phyloP scores from a whole-genome alignment of 1,140 invertebrate species.

The Panulirus ornatus region DNA sequence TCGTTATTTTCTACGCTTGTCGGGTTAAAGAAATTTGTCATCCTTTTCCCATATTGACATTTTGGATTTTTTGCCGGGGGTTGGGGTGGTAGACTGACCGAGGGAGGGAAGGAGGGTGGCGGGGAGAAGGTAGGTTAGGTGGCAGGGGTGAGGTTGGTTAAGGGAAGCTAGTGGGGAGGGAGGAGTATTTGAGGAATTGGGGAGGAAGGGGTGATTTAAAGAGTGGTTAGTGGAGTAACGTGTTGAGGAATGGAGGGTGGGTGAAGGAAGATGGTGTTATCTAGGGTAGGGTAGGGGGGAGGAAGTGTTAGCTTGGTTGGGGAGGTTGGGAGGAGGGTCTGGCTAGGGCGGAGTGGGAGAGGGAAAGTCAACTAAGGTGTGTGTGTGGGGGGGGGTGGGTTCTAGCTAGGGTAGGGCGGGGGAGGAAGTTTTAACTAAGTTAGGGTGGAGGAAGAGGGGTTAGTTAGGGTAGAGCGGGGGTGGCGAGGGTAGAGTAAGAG shows the following conservation, averaged over 20 bases:
- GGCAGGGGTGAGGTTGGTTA: not conserved
- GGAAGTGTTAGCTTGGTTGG: too few relatives aligned
- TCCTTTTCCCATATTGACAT: conserved; percentile 64
- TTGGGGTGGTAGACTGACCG: conserved; percentile 4
- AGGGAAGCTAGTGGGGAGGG: conserved; percentile 28
- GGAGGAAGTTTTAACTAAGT: too few relatives aligned
- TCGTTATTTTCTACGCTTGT: conserved; percentile 57
- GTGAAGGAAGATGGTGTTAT: too few relatives aligned
- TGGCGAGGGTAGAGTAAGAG: too few relatives aligned
- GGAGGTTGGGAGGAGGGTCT: too few relatives aligned
- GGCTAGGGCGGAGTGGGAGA: too few relatives aligned
- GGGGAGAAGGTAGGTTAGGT: not conserved
- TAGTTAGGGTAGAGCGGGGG: too few relatives aligned
- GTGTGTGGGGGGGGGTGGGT: too few relatives aligned
- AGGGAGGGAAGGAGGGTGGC: conserved; percentile 6
- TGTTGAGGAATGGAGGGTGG: not conserved
- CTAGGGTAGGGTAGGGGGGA: not conserved
- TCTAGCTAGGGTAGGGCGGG: too few relatives aligned
- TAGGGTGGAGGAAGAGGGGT: too few relatives aligned
- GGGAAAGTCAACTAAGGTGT: too few relatives aligned
- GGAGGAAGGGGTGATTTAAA: conserved; percentile 4
- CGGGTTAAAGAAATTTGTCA: conserved; percentile 61
- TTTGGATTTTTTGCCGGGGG: conserved; percentile 57
- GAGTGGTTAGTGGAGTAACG: not conserved
- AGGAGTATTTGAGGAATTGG: not conserved